Base-by-base conservation (phyloP, 2,797 vertebrate genomes). In the Tapirus indicus region DNA sequence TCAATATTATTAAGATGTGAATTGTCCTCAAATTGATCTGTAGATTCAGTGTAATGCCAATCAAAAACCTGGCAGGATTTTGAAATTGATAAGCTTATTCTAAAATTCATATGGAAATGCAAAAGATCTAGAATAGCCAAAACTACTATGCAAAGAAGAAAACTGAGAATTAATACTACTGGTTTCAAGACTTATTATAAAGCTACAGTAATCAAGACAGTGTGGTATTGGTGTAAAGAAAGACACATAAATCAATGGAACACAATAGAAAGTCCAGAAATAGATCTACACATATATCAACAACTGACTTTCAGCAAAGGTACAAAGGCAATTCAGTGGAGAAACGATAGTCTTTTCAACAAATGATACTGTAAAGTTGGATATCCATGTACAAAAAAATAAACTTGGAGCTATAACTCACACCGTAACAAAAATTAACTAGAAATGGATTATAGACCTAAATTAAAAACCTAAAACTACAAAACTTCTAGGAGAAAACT, bases 381-480 rank as follows among this genome's bases (percentile, higher is more conserved):
- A 82, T 87, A 82, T 41, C 12, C 44, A 91, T 77, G 72, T 68
- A 41, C 52, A 38, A 62, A 92, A 75, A 71, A 54, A 49, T 66
- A 49, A 72, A 72, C 27, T 83, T 52, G 41, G 29, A 88, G 23
- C n/a, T 20, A 62, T 94, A 85, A 32, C 17, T 91, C 58, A 35
- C 4, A 84, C 25, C 6, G 25, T 25, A 41, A 52, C 44, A 82
- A 75, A 92, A 93, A 71, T 44, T 17, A 78, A 89, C 44, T 62
- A n/a, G n/a, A 75, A 96, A 66, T 88, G 25, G 64, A 94, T 60
- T 84, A 87, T 12, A 72, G 44, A 84, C 5, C 14, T 54, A 80
- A 92, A 54, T 75, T 3, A 85, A 94, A 96, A 66, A 35, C 35
- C 52, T 88, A 74, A 92, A 79, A 72, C 60, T 82, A 82, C 20